phyloP scores from a whole-genome alignment of 2,797 vertebrate species.

The Poliocrania exsul region DNA sequence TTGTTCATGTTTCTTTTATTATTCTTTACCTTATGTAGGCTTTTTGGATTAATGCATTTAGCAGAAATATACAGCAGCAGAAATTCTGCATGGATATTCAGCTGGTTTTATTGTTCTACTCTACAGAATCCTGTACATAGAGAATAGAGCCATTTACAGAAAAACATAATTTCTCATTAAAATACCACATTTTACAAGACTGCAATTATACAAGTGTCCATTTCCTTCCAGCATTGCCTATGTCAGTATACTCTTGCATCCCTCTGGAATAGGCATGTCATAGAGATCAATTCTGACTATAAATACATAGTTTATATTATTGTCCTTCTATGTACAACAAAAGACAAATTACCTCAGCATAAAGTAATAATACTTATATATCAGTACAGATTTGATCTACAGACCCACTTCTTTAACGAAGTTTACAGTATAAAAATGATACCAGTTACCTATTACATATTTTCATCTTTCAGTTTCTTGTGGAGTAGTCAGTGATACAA shows the following conservation, averaged over 20 bases:
- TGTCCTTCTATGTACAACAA: slow-evolving; percentile 41
- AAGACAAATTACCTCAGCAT: slow-evolving; percentile 28
- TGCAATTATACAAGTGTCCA: neutral
- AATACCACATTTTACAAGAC: slow-evolving; percentile 11
- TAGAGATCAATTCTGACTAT: slow-evolving; percentile 40
- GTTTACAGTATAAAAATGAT: slow-evolving; percentile 55
- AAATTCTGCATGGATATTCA: neutral
- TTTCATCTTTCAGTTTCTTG: neutral
- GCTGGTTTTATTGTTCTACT: neutral
- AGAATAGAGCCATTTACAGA: neutral
- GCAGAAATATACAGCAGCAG: slow-evolving; percentile 11
- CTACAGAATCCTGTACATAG: neutral
- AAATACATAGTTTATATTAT: slow-evolving; percentile 69
- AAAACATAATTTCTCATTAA: neutral
- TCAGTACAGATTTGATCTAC: slow-evolving; percentile 48
- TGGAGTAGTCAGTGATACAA: slow-evolving; percentile 16
- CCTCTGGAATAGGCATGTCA: neutral
- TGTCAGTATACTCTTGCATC: neutral
- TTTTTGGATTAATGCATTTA: neutral
- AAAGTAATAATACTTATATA: slow-evolving; percentile 38
- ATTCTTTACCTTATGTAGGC: neutral
- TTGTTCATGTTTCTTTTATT: slow-evolving; percentile 6
- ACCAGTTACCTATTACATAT: neutral
- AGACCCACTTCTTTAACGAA: slow-evolving; percentile 77
- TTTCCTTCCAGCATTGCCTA: neutral